Base-by-base conservation (phyloP, 2,797 vertebrate genomes). In the Chanos chanos region DNA sequence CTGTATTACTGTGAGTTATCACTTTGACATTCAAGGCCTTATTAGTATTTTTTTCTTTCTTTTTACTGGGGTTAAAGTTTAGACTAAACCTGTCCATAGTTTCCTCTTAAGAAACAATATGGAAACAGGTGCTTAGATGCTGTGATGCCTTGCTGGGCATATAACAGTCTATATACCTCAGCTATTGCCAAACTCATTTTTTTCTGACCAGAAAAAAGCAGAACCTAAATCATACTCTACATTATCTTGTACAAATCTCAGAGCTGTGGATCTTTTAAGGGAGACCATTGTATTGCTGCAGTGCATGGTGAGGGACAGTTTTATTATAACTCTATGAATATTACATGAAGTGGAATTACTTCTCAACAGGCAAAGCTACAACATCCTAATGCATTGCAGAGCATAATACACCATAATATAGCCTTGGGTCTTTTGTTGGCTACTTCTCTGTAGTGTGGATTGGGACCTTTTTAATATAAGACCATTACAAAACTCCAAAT, bases 281-380 rank as follows among this genome's bases (percentile, higher is more conserved):
- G 49, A 54, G 74, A 48, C 49, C 62, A 57, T 66, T 61, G 61
- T 51, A 39, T 47, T 30, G 56, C 72, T 49, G 58, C 13, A 48
- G 16, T 54, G 44, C 12, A 47, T 47, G 40, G 27, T 53, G 39
- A 45, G 19, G 52, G 50, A 70, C 37, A 62, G 8, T 62, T 71
- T 63, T 64, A 73, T 75, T 75, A 61, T 49, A 50, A 50, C 34
- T 51, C 48, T 63, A 78, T 78, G 56, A 74, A 78, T 75, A 75
- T 71, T 75, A 63, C 71, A 78, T 78, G 73, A 78, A 73, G 48
- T 37, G 16, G 59, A 72, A 67, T 69, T 62, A 65, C 72, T 73
- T 67, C 71, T 66, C 63, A 65, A 60, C 52, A 62, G 60, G 48
- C 58, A 41, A 33, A 49, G 50, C 36, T 57, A 47, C 49, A 58